Percentiles rank a stretch among this genome's conserved stretches.
Evolutionary conservation across 2,888 invertebrate genomes (phyloP).

Genomic region (Eilema depressum): DNA sequence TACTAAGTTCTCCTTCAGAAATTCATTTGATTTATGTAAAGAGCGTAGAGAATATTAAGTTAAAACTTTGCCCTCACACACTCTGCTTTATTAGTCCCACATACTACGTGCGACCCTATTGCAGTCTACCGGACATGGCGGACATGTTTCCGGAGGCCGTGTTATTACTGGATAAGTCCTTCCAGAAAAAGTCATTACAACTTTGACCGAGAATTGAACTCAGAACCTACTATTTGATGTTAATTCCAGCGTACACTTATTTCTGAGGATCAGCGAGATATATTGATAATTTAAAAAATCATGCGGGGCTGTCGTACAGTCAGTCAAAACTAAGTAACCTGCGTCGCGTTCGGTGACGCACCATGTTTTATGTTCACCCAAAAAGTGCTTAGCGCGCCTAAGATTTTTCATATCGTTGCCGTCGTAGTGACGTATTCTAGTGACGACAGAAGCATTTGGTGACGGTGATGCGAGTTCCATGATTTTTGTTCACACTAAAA

Average conservation of each 20-base stretch:
- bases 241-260: not conserved
- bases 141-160: not conserved
- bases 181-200: not conserved
- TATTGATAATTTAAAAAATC: no score
- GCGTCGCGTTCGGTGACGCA: no score
- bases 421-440: no score
- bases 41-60: not conserved
- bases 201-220: not conserved
- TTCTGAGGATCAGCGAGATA: not conserved
- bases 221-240: not conserved
- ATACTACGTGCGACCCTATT: not conserved
- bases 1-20: not conserved
- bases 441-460: no score
- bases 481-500: no score
- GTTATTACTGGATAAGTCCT: not conserved
- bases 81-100: not conserved
- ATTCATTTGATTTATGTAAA: not conserved
- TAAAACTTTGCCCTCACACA: not conserved
- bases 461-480: no score
- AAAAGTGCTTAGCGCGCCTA: no score
- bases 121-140: not conserved
- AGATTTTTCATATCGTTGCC: no score
- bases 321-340: no score
- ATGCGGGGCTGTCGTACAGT: no score
- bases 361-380: no score